Percentiles rank a stretch among this genome's conserved stretches.
Conservation (phyloP, 2,113 vertebrate species). For the Odontesthes bonariensis region DNA sequence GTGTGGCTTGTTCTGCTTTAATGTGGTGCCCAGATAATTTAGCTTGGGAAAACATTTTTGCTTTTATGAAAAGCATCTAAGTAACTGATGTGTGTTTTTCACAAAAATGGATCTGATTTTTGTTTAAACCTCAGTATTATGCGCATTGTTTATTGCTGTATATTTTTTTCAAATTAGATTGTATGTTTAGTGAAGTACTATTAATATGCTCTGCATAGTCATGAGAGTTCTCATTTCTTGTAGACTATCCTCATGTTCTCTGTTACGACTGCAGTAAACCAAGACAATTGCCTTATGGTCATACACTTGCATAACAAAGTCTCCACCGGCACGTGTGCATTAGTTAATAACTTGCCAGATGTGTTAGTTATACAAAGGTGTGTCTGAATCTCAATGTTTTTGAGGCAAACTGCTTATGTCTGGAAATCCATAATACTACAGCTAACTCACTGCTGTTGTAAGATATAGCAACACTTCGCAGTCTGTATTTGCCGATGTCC, state of each 20-base stretch:
- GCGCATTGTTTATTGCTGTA: neutral
- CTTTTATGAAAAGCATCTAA: slow-evolving; percentile 70
- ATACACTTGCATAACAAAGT: slow-evolving; percentile 12
- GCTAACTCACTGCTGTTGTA: slow-evolving; percentile 42
- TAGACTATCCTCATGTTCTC: neutral
- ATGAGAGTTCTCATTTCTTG: neutral
- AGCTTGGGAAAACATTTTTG: slow-evolving; percentile 66
- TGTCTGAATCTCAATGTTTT: neutral
- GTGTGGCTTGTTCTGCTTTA: slow-evolving; percentile 62
- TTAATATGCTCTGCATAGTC: neutral
- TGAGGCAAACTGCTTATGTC: slow-evolving; percentile 6
- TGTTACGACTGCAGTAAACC: slow-evolving; percentile 3
- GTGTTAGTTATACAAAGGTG: neutral
- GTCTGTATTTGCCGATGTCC: neutral
- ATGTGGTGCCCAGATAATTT: slow-evolving; percentile 45
- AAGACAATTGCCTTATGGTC: neutral
- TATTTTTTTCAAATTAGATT: neutral
- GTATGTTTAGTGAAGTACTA: neutral
- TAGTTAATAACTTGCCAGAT: slow-evolving; percentile 34
- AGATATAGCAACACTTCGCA: neutral
- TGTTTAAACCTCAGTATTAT: neutral
- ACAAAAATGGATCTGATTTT: neutral
- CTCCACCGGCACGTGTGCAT: slow-evolving; percentile 13
- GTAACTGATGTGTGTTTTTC: slow-evolving; percentile 41
- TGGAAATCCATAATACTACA: slow-evolving; percentile 17